phyloP scores from a whole-genome alignment of 2,797 vertebrate genomes.

The Xenops minutus region DNA sequence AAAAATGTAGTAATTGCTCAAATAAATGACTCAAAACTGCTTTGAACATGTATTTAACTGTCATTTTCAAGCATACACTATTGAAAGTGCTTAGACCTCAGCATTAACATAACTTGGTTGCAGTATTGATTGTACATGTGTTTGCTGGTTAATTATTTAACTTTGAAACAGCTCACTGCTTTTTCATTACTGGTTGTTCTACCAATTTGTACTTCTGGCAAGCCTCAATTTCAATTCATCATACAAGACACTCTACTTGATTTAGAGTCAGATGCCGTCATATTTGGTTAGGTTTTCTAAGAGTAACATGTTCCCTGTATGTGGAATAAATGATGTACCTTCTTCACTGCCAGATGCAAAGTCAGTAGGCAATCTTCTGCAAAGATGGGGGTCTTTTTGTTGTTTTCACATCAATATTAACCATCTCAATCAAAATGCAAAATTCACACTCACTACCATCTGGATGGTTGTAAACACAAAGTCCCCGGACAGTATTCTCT shows the following conservation, averaged over 20 bases:
- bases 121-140: not conserved
- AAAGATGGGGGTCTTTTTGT: not conserved
- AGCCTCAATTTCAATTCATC: not conserved
- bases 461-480: not conserved
- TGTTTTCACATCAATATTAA: not conserved
- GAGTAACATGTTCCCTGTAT: not conserved
- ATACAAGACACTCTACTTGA: not conserved
- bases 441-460: constrained; percentile 11
- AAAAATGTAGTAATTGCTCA: not conserved
- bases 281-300: not conserved
- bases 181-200: not conserved
- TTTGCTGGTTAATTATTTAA: constrained; percentile 18
- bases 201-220: not conserved
- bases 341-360: not conserved
- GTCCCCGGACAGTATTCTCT: not conserved
- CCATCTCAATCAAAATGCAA: constrained; percentile 9
- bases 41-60: not conserved
- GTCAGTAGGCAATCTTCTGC: not conserved
- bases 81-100: not conserved
- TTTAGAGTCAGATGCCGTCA: not conserved
- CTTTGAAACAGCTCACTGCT: not conserved
- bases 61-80: not conserved
- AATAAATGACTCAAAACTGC: constrained; percentile 4
- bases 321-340: not conserved
- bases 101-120: not conserved